These are phyloP conservation scores for Corythornis vintsioides DNA, from an alignment of 2,113 vertebrate species.

Conservation along the genomic window DNA sequence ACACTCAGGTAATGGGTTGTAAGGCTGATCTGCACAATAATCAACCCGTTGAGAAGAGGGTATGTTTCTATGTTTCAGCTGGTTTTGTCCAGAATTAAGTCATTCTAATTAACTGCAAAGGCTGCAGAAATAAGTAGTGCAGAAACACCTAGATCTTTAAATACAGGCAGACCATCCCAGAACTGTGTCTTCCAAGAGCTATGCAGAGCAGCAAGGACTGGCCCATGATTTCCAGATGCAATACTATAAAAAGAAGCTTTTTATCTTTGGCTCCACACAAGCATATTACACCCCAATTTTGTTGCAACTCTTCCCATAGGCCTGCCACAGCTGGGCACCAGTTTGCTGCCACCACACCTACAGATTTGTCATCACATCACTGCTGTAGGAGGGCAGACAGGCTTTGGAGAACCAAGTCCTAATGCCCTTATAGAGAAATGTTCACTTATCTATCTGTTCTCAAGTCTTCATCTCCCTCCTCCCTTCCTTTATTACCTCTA, in stretches of 20 bases:
- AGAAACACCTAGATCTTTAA: rapidly evolving
- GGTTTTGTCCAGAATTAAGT: neutral
- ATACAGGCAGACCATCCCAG: neutral
- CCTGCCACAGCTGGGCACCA: neutral
- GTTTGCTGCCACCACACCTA: neutral
- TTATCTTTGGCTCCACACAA: neutral
- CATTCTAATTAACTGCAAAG: neutral
- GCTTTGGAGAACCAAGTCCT: neutral
- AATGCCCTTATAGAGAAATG: neutral
- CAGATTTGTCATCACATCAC: neutral
- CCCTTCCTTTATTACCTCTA: neutral
- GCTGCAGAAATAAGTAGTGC: rapidly evolving
- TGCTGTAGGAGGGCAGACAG: neutral
- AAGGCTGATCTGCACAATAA: neutral
- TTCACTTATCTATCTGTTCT: neutral
- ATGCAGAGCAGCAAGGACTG: neutral
- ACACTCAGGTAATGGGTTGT: no score
- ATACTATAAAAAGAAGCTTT: neutral
- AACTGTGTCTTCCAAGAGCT: neutral
- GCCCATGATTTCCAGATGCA: neutral
- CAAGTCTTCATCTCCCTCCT: neutral
- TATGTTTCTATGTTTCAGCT: neutral
- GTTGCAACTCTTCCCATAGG: no score
- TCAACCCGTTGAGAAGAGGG: rapidly evolving
- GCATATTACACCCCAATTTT: neutral